Evolutionary conservation across 1,140 invertebrate genomes (phyloP).

Genomic region (Ooceraea biroi): DNA sequence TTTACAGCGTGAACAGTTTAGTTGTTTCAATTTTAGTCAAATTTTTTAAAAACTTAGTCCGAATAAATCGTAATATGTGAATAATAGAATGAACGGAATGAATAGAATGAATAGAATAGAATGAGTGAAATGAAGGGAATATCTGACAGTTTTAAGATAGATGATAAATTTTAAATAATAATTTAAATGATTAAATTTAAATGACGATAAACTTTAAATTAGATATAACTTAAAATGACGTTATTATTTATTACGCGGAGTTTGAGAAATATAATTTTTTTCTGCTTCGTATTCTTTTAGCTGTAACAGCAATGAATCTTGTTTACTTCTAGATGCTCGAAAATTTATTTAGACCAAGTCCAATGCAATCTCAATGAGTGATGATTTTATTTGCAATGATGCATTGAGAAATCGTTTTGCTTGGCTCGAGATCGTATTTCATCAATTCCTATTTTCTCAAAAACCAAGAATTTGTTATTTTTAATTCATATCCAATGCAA

Average conservation of each 20-base stretch:
- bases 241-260: neutral
- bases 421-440: neutral
- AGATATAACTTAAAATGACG: no score
- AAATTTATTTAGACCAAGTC: constrained; percentile 8
- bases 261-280: neutral
- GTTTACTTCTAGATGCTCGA: constrained; percentile 12
- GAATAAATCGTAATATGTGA: no score
- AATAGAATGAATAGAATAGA: no score
- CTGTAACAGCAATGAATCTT: neutral
- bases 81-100: no score
- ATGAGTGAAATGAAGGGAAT: no score
- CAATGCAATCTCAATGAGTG: neutral
- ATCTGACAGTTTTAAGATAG: neutral
- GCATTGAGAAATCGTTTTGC: neutral
- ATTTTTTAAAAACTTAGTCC: neutral
- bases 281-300: constrained; percentile 15
- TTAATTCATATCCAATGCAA: neutral
- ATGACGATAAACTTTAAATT: no score
- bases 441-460: neutral
- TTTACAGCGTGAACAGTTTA: neutral
- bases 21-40: neutral
- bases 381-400: constrained; percentile 10
- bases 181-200: no score
- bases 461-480: neutral
- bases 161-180: neutral